phyloP scores from a whole-genome alignment of 2,113 vertebrate genomes.

The Proteles cristata region DNA sequence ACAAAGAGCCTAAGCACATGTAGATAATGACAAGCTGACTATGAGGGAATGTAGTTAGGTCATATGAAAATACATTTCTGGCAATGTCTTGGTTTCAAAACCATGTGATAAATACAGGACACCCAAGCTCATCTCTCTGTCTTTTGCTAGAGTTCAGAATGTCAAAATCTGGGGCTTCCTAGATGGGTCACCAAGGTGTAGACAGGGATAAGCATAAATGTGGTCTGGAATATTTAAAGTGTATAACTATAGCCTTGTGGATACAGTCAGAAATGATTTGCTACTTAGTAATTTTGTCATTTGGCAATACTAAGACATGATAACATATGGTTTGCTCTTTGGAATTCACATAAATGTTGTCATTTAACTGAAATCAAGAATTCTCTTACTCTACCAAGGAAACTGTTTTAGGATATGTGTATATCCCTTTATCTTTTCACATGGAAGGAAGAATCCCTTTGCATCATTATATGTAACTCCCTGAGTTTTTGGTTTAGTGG shows the following conservation, averaged over 20 bases:
- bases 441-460: background rate
- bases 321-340: conserved; percentile 69
- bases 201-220: conserved; percentile 2
- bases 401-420: background rate
- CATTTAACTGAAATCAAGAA: conserved; percentile 66
- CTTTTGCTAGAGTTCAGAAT: conserved; percentile 3
- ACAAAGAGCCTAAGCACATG: conserved; percentile 44
- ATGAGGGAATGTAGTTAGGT: conserved; percentile 7
- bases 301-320: conserved; percentile 62
- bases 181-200: background rate
- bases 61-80: conserved; percentile 45
- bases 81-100: conserved; percentile 41
- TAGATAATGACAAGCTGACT: conserved; percentile 51
- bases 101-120: background rate
- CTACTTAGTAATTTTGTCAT: conserved; percentile 71
- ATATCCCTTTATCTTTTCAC: conserved; percentile 49
- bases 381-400: conserved; percentile 36
- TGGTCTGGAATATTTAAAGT: conserved; percentile 65
- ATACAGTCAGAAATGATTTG: conserved; percentile 62
- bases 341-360: conserved; percentile 67
- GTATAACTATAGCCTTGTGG: conserved; percentile 57
- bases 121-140: background rate
- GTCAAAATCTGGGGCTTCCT: conserved; percentile 41
- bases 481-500: conserved; percentile 48
- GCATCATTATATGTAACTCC: background rate